Evolutionary conservation across 2,888 invertebrate species (phyloP), one percentile per base, ranked within the genome.

Genomic region (Ephialtes manifestator): DNA sequence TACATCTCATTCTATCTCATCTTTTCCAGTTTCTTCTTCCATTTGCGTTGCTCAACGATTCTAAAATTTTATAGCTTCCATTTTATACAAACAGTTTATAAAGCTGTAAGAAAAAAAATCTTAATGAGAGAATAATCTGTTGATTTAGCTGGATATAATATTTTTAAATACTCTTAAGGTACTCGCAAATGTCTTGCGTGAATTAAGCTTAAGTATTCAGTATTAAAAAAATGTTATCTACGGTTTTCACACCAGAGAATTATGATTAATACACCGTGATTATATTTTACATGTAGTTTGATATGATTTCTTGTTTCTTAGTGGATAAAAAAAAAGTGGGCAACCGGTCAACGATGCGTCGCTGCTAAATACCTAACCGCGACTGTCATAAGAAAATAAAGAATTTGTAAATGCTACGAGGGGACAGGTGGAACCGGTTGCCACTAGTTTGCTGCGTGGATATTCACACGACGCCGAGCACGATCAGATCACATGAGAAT

Each of bases 351-450:
- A 8, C 39, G 39, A 39, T 18, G 51, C 8, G 18, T 1, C 51
- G 35, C 39, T 24, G 13, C 39, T 20, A 20, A 10, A 63, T 63
- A 31, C n/a, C 28, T 28, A 51, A 51, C 20, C 35, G 13, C 13
- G 70, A 53, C 51, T 31, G 31, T 53, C 70, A 51, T 70, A 20
- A 51, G 24, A 55, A 55, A 24, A 55, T 55, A 67, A 67, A 46
- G 67, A 46, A 67, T 67, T 55, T 8, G 55, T 15, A 11, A 53
- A 71, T 55, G 55, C 20, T 39, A 71, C 55, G 53, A 55, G 20
- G 20, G 55, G 55, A 71, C 55, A 71, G 53, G 53, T 53, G 71
- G 55, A 55, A 71, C 55, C 71, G 71, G 71, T 71, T 71, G 55
- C 13, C 55, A 20, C 55, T 55, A 53, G 53, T 55, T 55, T 35